Evolutionary conservation across 1,140 invertebrate species (phyloP), one percentile per base, ranked within the genome.

Genomic region (Drosophila bocqueti): DNA sequence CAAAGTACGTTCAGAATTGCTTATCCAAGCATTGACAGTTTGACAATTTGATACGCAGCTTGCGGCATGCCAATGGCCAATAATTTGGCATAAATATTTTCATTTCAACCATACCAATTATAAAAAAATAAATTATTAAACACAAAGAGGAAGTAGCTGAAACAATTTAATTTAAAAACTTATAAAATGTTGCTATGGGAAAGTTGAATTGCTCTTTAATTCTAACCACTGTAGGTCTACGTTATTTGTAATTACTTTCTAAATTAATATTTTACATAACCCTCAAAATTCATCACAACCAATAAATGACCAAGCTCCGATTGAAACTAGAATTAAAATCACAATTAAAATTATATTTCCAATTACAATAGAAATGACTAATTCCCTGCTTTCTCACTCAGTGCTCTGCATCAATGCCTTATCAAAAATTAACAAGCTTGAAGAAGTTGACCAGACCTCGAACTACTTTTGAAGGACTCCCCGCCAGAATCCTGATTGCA

Each of bases 381-480:
- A 36, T 57, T 60, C 31, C 60, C 5, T 26, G 11, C 16, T 24
- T 26, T 63, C 42, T 26, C 21, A 65, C 29, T 16, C 57, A 36
- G 29, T 26, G 26, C 43, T 36, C 47, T 50, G 43, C 69, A 58
- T 46, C 50, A 58, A 21, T 71, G 57, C 26, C 54, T 73, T 69
- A 85, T 77, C 78, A 84, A 83, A 85, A 57, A 81, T 81, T 85
- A 78, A 74, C 66, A 78, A 78, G 54, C 81, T 72, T 50, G 45
- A 18, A 43, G 43, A 64, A 83, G 54, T 74, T 62, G 4, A 52
- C 40, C 62, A 55, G 31, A 45, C 40, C 63, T 61, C 15, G n/a
- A 74, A 58, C 47, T 62, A 59, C 49, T 43, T 61, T 38, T 43
- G 43, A 31, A 68, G 29, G 40, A 47, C 49, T 45, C 40, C 26